Conservation (phyloP, 2,888 invertebrate genomes). For the Tetanocera ferruginea region DNA sequence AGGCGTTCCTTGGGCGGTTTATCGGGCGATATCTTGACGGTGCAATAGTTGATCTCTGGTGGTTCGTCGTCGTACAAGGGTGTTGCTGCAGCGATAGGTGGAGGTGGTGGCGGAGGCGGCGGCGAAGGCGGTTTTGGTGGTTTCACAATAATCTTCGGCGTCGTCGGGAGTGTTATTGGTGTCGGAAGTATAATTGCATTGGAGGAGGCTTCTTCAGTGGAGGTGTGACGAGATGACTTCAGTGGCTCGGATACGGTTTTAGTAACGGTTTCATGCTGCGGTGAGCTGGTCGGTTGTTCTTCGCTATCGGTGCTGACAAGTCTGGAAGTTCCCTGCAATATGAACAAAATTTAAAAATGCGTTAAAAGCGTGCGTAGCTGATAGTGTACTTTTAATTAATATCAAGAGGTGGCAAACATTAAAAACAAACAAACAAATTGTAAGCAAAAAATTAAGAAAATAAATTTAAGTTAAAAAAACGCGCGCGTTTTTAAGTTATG, state of each 20-base stretch:
- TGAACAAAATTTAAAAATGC: neutral
- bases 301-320: constrained; percentile 78
- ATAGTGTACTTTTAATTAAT: too few species aligned
- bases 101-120: constrained; percentile 47
- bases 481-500: constrained; percentile 38
- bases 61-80: constrained; percentile 61
- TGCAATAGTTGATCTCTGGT: constrained; percentile 67
- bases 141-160: constrained; percentile 63
- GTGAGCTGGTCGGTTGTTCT: constrained; percentile 72
- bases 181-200: constrained; percentile 14
- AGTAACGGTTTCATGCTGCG: constrained; percentile 55
- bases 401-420: too few species aligned
- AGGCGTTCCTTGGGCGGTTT: constrained; percentile 72
- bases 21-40: constrained; percentile 68
- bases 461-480: constrained; percentile 31
- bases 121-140: constrained; percentile 57
- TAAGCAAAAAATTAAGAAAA: neutral
- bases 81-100: constrained; percentile 35
- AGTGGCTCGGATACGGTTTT: constrained; percentile 49
- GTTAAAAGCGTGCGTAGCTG: too few species aligned
- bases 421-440: too few species aligned
- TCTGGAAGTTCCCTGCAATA: constrained; percentile 73
- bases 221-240: constrained; percentile 48
- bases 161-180: constrained; percentile 46
- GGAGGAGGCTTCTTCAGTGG: constrained; percentile 47